Percentiles rank a stretch among this genome's conserved stretches.
Evolutionary conservation across 2,888 invertebrate genomes (phyloP).

Genomic region (Yponomeuta malinellus): DNA sequence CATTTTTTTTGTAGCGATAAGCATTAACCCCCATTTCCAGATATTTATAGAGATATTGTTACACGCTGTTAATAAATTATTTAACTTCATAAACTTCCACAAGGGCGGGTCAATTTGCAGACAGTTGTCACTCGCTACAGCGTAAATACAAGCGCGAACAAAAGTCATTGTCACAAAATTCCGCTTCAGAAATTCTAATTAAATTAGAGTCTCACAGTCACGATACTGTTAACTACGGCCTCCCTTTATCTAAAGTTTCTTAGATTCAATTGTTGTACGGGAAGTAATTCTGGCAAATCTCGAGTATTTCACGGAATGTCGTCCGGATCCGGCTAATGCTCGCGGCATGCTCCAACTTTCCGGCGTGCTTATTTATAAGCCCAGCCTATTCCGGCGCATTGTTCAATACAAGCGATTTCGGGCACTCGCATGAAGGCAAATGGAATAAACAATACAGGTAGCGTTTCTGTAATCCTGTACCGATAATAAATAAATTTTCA

Average conservation of each 20-base stretch:
- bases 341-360: not conserved
- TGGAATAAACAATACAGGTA: too few species aligned
- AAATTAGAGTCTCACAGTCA: slow-evolving; percentile 44
- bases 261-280: slow-evolving; percentile 19
- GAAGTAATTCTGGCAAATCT: slow-evolving; percentile 56
- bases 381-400: not conserved
- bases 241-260: slow-evolving; percentile 53
- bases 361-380: not conserved
- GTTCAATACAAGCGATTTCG: not conserved
- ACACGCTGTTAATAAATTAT: slow-evolving; percentile 17
- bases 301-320: slow-evolving; percentile 38
- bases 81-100: slow-evolving; percentile 30
- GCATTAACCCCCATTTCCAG: too few species aligned
- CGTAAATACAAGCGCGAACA: slow-evolving; percentile 46
- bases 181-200: slow-evolving; percentile 59
- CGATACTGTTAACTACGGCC: slow-evolving; percentile 47
- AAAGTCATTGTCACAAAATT: slow-evolving; percentile 55
- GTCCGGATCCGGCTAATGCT: slow-evolving; percentile 1
- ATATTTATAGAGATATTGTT: too few species aligned
- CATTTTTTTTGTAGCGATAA: too few species aligned
- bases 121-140: slow-evolving; percentile 24
- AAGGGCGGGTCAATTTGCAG: slow-evolving; percentile 30
- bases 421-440: too few species aligned
- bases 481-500: too few species aligned
- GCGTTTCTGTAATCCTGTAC: too few species aligned